phyloP scores from a whole-genome alignment of 1,140 invertebrate genomes.

The Rhynchophorus ferrugineus region DNA sequence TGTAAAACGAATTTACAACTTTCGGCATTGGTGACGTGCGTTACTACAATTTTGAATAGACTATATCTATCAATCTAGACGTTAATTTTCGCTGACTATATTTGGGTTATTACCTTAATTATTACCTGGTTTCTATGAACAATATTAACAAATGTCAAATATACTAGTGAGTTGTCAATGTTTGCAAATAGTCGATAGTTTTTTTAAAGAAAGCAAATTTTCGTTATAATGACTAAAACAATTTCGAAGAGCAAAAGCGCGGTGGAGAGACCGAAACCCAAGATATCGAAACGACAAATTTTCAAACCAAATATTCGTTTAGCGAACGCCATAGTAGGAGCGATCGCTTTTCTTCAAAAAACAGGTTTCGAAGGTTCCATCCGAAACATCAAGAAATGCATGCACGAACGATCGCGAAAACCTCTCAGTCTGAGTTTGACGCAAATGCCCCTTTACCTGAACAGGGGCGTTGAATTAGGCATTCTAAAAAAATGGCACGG shows the following conservation, averaged over 20 bases:
- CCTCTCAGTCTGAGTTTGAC: background rate
- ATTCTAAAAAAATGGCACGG: conserved; percentile 10
- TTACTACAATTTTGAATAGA: too few relatives aligned
- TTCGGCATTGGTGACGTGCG: too few relatives aligned
- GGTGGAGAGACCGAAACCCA: background rate
- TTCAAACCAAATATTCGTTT: background rate
- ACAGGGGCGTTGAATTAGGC: conserved; percentile 10
- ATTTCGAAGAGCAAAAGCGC: background rate
- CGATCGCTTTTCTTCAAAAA: conserved; percentile 15
- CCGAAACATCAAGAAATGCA: conserved; percentile 10
- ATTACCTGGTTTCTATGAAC: too few relatives aligned
- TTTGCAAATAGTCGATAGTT: too few relatives aligned
- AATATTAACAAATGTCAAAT: too few relatives aligned
- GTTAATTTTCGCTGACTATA: too few relatives aligned
- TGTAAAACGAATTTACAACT: too few relatives aligned
- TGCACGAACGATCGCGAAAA: conserved; percentile 7
- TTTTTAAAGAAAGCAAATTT: background rate
- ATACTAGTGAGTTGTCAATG: too few relatives aligned
- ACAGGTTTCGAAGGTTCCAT: conserved; percentile 1
- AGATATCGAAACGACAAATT: background rate
- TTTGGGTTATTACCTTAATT: too few relatives aligned
- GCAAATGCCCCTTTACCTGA: conserved; percentile 8
- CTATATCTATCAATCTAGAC: too few relatives aligned
- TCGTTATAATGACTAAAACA: background rate
- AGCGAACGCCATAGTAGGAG: conserved; percentile 8